Evolutionary conservation across 2,113 vertebrate genomes (phyloP).

Genomic region (Danio rerio): GRCz12tu NC_133181.1:55901501-55902000

Average conservation of each 20-base stretch:
- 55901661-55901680: too few species aligned
- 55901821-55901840: conserved; percentile 99
- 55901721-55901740: too few species aligned
- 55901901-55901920: background rate
- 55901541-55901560: conserved; percentile 5
- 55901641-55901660: too few species aligned
- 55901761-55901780: too few species aligned
- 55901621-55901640: too few species aligned
- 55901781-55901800: background rate
- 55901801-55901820: conserved; percentile 74
- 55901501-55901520: background rate
- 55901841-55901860: conserved; percentile 96
- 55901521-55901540: conserved; percentile 1
- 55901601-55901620: too few species aligned
- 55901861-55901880: conserved; percentile 91
- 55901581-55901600: background rate
- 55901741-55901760: too few species aligned
- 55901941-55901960: background rate
- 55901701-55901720: too few species aligned
- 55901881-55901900: conserved; percentile 25
- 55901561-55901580: conserved; percentile 5
- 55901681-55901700: too few species aligned
- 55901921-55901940: background rate
- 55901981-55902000: background rate
- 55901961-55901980: background rate